A percentile compares a stretch with the other conserved stretches of the same genome.
These are phyloP conservation scores for Cheumatopsyche charites DNA, from an alignment of 1,140 invertebrate species.

Conservation along the genomic window DNA sequence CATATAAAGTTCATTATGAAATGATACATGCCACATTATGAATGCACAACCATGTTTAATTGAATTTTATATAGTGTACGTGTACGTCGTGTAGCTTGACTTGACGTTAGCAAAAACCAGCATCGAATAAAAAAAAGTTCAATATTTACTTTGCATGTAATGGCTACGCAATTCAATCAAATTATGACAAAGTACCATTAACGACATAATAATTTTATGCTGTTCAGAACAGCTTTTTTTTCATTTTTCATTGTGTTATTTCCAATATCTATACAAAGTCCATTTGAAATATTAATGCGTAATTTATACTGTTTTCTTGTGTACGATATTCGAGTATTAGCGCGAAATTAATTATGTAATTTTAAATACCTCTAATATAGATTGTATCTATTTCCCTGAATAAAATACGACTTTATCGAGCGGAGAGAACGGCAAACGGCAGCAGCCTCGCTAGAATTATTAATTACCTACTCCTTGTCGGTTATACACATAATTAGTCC, in stretches of 20 bases:
- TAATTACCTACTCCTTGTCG: slow-evolving; percentile 39
- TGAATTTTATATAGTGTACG: slow-evolving; percentile 26
- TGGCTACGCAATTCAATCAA: slow-evolving; percentile 13
- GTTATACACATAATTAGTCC: slow-evolving; percentile 42
- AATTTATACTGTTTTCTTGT: too few species aligned
- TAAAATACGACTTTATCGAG: background rate
- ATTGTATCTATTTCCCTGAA: too few species aligned
- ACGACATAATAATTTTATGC: slow-evolving; percentile 10
- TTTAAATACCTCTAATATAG: too few species aligned
- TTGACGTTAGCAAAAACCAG: slow-evolving; percentile 4
- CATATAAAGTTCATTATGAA: slow-evolving; percentile 30
- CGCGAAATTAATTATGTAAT: too few species aligned
- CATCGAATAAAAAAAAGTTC: background rate
- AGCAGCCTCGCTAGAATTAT: slow-evolving; percentile 30
- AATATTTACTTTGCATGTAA: slow-evolving; percentile 18
- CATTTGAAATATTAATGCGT: too few species aligned
- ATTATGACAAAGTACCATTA: slow-evolving; percentile 19
- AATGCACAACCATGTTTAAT: slow-evolving; percentile 33
- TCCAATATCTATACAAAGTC: too few species aligned
- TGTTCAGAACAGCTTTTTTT: too few species aligned
- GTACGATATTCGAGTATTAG: too few species aligned
- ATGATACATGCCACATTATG: slow-evolving; percentile 33
- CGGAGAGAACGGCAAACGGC: background rate
- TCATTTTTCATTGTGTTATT: too few species aligned
- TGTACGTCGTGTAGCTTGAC: slow-evolving; percentile 13